Conservation (phyloP, 2,113 vertebrate species). For the Spheniscus mendiculus region DNA sequence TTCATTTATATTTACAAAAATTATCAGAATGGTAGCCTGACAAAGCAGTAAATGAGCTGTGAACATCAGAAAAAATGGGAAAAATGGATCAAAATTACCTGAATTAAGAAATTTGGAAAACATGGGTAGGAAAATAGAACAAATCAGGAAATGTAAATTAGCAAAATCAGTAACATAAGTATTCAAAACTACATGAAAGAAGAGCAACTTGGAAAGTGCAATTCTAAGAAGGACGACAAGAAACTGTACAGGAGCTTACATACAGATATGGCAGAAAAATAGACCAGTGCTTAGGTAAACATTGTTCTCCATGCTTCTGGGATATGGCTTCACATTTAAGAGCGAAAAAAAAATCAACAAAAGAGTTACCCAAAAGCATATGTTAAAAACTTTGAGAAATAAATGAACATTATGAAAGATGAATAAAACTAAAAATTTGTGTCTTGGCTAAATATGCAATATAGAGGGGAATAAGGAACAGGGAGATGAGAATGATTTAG, state of each 20-base stretch:
- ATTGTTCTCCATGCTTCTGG: background rate
- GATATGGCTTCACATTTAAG: background rate
- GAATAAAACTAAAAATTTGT: background rate
- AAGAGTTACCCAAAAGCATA: background rate
- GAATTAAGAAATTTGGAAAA: background rate
- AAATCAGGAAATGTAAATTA: background rate
- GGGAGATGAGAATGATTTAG: background rate
- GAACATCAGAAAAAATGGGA: background rate
- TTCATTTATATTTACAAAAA: background rate
- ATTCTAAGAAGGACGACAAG: background rate
- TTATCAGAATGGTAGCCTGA: background rate
- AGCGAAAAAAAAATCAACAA: background rate
- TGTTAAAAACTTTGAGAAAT: background rate
- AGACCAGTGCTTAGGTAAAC: background rate
- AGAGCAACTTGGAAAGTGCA: background rate
- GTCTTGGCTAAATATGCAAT: background rate
- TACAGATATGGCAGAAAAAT: background rate
- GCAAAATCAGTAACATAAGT: background rate
- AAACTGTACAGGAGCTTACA: background rate
- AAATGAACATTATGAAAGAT: background rate
- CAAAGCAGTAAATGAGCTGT: background rate
- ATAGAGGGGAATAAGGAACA: background rate
- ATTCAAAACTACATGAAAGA: background rate
- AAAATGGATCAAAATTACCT: background rate
- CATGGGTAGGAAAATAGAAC: background rate